These are phyloP conservation scores for Gymnothorax reevesii DNA, from an alignment of 2,797 vertebrate genomes.

Conservation along the genomic window DNA sequence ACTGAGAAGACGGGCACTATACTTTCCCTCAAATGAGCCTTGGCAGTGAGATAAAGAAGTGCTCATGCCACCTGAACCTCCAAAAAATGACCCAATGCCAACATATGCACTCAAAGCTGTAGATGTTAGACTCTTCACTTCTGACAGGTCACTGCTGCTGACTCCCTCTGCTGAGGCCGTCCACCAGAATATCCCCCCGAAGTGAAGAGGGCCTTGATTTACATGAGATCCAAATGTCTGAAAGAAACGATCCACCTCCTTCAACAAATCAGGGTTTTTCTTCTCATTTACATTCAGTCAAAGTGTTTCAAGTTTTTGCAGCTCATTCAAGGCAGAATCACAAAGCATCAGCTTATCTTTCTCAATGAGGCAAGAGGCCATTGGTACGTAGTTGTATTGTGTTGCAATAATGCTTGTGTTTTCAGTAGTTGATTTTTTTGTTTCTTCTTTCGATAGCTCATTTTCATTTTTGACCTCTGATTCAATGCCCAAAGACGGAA, in stretches of 20 bases:
- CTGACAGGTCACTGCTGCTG: background rate
- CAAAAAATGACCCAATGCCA: background rate
- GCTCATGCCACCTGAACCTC: background rate
- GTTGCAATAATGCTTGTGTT: background rate
- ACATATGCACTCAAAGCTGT: background rate
- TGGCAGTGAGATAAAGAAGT: background rate
- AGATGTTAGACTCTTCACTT: background rate
- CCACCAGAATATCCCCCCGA: conserved; percentile 72
- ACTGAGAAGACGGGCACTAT: background rate
- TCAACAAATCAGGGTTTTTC: background rate
- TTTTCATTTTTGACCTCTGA: background rate
- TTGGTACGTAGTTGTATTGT: background rate
- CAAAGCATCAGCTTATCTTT: background rate
- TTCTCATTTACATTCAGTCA: background rate
- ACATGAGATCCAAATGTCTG: conserved; percentile 54
- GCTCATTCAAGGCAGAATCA: background rate
- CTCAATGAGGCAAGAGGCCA: background rate
- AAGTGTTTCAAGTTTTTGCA: background rate
- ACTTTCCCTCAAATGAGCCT: background rate
- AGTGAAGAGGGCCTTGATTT: conserved; percentile 65
- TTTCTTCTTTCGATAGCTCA: background rate
- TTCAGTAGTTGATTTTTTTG: background rate
- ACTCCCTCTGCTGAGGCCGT: conserved; percentile 43
- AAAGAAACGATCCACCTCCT: background rate
- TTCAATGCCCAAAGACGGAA: background rate